phyloP scores from a whole-genome alignment of 1,140 invertebrate species.

The Cyclina sinensis region DNA sequence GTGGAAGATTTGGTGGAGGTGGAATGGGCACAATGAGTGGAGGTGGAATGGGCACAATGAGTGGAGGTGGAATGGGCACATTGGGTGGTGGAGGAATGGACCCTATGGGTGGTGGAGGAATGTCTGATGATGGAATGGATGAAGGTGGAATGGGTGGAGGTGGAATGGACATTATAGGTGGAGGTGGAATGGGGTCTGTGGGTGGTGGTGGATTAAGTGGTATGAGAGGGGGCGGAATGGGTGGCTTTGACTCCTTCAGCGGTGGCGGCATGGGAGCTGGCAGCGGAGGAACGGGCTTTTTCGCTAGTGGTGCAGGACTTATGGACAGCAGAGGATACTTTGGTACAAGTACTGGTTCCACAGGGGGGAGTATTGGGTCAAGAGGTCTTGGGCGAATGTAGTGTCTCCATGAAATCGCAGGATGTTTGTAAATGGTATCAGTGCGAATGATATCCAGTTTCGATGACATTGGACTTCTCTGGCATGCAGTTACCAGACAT shows the following conservation, averaged over 20 bases:
- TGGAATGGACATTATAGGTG: neutral
- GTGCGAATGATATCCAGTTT: too few relatives aligned
- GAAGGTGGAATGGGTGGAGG: conserved; percentile 57
- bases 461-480: too few relatives aligned
- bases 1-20: conserved; percentile 22
- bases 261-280: neutral
- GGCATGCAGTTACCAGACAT: too few relatives aligned
- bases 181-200: neutral
- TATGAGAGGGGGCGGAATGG: neutral
- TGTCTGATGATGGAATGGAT: neutral
- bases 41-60: neutral
- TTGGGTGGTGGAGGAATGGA: neutral
- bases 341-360: too few relatives aligned
- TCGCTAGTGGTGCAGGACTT: too few relatives aligned
- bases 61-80: neutral
- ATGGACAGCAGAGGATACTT: too few relatives aligned
- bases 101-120: neutral
- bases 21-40: conserved; percentile 67
- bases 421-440: too few relatives aligned
- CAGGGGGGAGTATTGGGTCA: too few relatives aligned
- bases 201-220: conserved; percentile 48
- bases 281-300: too few relatives aligned
- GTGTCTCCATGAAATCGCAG: too few relatives aligned
- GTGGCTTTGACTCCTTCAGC: too few relatives aligned
- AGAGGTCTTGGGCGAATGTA: too few relatives aligned